Percentiles rank a stretch among this genome's conserved stretches.
These are phyloP conservation scores for Phoenoteleia sp. DNA, from an alignment of 2,888 invertebrate genomes.

Conservation along the genomic window DNA sequence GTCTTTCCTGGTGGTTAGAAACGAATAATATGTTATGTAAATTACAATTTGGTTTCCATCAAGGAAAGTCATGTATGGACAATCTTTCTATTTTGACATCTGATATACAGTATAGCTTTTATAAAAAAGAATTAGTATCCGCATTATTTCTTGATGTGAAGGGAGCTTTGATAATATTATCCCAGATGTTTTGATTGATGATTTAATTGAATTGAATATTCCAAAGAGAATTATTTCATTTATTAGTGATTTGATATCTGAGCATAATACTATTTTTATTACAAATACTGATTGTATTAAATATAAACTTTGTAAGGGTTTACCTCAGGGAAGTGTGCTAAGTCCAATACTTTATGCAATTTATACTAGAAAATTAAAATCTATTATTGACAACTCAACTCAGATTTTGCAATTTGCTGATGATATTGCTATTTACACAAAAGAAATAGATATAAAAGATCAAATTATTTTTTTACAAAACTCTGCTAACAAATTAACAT, in stretches of 20 bases:
- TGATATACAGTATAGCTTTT: not conserved
- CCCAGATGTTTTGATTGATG: not conserved
- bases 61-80: not conserved
- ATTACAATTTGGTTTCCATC: not conserved
- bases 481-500: too few species aligned
- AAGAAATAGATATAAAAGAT: not conserved
- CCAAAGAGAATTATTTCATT: not conserved
- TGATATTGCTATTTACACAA: constrained; percentile 26
- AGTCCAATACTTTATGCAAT: not conserved
- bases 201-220: not conserved
- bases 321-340: not conserved
- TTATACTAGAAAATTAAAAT: not conserved
- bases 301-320: not conserved
- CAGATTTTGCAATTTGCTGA: constrained; percentile 56
- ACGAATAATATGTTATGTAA: not conserved
- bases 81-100: not conserved
- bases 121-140: not conserved
- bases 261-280: not conserved
- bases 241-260: not conserved
- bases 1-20: not conserved
- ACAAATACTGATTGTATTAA: not conserved
- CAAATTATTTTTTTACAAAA: too few species aligned
- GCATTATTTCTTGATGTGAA: not conserved
- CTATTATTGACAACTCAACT: not conserved
- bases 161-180: constrained; percentile 1